Evolutionary conservation across 2,113 vertebrate genomes (phyloP).

Genomic region (Lota lota): DNA sequence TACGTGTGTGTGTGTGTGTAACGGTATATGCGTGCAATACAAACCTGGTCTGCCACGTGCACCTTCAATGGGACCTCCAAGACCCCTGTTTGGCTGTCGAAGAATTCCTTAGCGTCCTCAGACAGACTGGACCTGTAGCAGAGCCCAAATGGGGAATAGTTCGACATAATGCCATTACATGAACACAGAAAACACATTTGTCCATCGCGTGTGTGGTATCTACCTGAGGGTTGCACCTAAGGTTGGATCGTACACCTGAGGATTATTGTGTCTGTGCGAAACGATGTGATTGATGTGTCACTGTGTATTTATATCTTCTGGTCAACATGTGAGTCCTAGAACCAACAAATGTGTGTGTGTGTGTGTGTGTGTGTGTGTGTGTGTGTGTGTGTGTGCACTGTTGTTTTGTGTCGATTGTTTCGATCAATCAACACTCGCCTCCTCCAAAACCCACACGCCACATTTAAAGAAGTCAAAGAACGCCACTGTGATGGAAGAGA

Average conservation of each 20-base stretch:
- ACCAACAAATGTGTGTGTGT: too few species aligned
- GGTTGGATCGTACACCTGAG: too few species aligned
- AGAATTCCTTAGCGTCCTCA: slow-evolving; percentile 78
- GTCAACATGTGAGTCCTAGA: too few species aligned
- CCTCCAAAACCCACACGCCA: neutral
- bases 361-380: too few species aligned
- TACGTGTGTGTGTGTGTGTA: too few species aligned
- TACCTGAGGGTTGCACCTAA: too few species aligned
- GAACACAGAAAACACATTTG: neutral
- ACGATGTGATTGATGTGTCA: too few species aligned
- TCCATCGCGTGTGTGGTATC: too few species aligned
- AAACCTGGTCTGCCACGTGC: slow-evolving; percentile 82
- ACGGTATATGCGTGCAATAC: slow-evolving; percentile 1
- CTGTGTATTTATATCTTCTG: too few species aligned
- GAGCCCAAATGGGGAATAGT: slow-evolving; percentile 22
- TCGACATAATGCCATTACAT: slow-evolving; percentile 1
- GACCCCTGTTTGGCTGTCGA: slow-evolving; percentile 79
- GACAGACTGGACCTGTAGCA: slow-evolving; percentile 76
- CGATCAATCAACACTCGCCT: neutral
- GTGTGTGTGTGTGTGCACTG: neutral
- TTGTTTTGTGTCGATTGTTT: slow-evolving; percentile 7
- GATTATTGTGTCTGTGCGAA: too few species aligned
- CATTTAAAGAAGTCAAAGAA: slow-evolving; percentile 21
- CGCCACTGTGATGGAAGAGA: neutral
- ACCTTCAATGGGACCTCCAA: slow-evolving; percentile 83